Evolutionary conservation across 2,113 vertebrate genomes (phyloP), one percentile per base, ranked within the genome.

Genomic region (Ranitomeya variabilis): DNA sequence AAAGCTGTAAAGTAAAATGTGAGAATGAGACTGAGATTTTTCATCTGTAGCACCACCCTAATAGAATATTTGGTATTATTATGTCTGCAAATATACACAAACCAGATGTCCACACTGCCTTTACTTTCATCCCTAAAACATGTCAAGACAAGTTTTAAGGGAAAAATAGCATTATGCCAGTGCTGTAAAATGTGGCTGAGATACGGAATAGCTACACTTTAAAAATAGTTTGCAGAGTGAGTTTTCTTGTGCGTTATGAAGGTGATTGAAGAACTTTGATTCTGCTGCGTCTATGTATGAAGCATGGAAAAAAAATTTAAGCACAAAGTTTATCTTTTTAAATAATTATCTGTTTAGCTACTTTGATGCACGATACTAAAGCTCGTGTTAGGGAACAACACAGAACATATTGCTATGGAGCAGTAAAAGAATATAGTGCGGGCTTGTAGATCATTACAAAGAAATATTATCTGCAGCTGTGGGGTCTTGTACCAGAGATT

Each of bases 391-490:
- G 15, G 14, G 8, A 69, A 55, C 18, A 71, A 31, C 45, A 71
- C 52, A 54, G 82, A 84, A 71, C 64, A 84, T 84, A 71, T 71
- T 71, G 81, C 81, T 23, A 67, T 67, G 21, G 14, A 67, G 66
- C 45, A 69, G 31, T 55, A 26, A 87, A 67, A 57, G 51, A 69
- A 80, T 71, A 80, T 69, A 69, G 62, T 67, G 60, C 62, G 54
- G 19, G 52, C n/a, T 62, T 78, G 31, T 52, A 80, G 45, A 67
- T 80, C 45, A 66, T 80, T 54, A 79, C 85, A 54, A 86, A 80
- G 85, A 87, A 80, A 57, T 87, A 87, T 87, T 81, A 69, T 81
- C 57, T 71, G 86, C 86, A 87, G 86, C 78, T 87, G 86, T 87
- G 86, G 85, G 85, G 85, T 87, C 86, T 80, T 80, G 76, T 80